Evolutionary conservation across 2,888 invertebrate species (phyloP).

Genomic region (Idaea aversata): DNA sequence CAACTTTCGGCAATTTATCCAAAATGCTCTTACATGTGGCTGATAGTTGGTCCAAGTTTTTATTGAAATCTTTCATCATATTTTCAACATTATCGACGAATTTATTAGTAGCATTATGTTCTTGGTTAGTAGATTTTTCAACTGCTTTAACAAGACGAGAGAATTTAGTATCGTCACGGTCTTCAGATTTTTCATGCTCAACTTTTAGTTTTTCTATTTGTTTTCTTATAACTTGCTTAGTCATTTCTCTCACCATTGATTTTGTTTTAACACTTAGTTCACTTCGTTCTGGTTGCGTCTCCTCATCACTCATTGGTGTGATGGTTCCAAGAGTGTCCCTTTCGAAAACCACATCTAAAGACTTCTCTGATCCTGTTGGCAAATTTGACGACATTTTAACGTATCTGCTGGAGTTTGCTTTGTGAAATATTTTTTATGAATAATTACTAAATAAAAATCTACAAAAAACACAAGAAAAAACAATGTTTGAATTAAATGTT

Average conservation of each 20-base stretch:
- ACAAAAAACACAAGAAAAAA: background rate
- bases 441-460: background rate
- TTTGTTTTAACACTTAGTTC: background rate
- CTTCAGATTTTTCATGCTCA: background rate
- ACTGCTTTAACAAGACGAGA: background rate
- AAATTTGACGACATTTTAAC: background rate
- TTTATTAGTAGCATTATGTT: slow-evolving; percentile 37
- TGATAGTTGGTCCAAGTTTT: slow-evolving; percentile 35
- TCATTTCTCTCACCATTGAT: slow-evolving; percentile 3
- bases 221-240: slow-evolving; percentile 9
- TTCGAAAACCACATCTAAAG: background rate
- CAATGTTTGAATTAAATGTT: no score
- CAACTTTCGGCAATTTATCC: slow-evolving; percentile 34
- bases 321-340: background rate
- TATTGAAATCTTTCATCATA: slow-evolving; percentile 36
- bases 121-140: slow-evolving; percentile 19
- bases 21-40: slow-evolving; percentile 29
- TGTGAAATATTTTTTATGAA: background rate
- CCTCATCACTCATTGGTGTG: background rate
- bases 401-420: background rate
- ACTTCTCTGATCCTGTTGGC: background rate
- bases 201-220: background rate
- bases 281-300: background rate
- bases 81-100: slow-evolving; percentile 41
- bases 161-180: background rate